Evolutionary conservation across 1,140 invertebrate species (phyloP).

Genomic region (Tribolium castaneum): DNA sequence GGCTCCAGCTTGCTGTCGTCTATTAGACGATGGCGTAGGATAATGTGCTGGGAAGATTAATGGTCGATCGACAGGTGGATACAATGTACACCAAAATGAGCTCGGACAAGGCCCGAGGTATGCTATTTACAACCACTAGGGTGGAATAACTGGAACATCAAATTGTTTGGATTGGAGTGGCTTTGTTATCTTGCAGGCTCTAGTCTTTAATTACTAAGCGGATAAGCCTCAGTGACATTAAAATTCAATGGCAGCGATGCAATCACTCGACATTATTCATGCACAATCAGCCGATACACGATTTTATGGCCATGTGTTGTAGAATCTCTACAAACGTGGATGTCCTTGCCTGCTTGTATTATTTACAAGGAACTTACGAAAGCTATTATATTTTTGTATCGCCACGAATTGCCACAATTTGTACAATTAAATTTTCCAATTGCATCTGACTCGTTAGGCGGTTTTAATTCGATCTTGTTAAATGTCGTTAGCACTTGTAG

Average conservation of each 20-base stretch:
- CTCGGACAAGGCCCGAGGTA: constrained; percentile 5
- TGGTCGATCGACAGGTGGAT: constrained; percentile 10
- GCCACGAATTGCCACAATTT: not conserved
- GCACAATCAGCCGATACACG: not conserved
- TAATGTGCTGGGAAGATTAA: constrained; percentile 4
- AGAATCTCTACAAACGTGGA: constrained; percentile 4
- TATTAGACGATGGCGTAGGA: constrained; percentile 28
- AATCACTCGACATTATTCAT: not conserved
- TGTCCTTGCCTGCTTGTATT: constrained; percentile 13
- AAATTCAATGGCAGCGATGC: constrained; percentile 1
- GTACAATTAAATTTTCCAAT: constrained; percentile 22
- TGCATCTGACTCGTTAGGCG: not conserved
- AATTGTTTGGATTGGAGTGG: not conserved
- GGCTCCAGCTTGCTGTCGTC: not conserved
- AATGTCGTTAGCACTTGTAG: constrained; percentile 20
- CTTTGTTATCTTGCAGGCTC: not conserved
- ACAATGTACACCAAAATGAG: constrained; percentile 13
- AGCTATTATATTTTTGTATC: not conserved
- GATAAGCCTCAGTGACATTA: not conserved
- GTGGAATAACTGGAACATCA: not conserved
- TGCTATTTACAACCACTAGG: not conserved
- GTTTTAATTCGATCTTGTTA: constrained; percentile 15
- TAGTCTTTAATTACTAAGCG: not conserved
- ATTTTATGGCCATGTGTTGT: not conserved
- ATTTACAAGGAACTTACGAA: constrained; percentile 4